Evolutionary conservation across 2,888 invertebrate genomes (phyloP), one percentile per base, ranked within the genome.

Genomic region (Poecilobothrus nobilitatus): DNA sequence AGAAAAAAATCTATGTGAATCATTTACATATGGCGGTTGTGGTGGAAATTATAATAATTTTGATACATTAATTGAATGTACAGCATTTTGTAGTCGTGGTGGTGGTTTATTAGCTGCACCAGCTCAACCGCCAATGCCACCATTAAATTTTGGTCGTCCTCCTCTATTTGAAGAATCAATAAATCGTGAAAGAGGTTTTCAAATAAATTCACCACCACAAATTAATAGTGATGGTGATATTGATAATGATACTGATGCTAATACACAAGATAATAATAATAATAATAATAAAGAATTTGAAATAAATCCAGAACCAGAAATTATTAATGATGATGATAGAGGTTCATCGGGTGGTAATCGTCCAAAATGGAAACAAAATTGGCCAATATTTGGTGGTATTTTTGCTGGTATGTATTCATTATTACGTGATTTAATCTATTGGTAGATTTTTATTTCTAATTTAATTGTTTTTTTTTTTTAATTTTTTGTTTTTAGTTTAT

Each of bases 1-100:
- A 10, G 41, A 18, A 20, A 66, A 3, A n/a, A 61, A 65, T 41
- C 2, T 33, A 41, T 69, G 69, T 61, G 67, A 67, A 61, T 5
- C 12, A 22, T 69, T 69, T 64, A 62, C n/a, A 20, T 69, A 69
- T 61, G 67, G 67, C 34, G 69, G 67, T 15, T 69, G 69, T 37
- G 61, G 34, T 3, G 67, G 69, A 20, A 69, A 69, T 61, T 62
- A 27, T 7, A 69, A 67, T 34, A 66, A 44, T 20, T 67, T 69
- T 27, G 5, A 33, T 20, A 66, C 66, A 20, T 22, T n/a, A 15
- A 65, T 66, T 22, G 66, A 68, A 22, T 68, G 68, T 53, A 12
- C 6, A 6, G 18, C 15, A 53, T 53, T 53, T n/a, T 53, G 53
- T 53, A 41, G 12, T 12, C 12, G 12, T 41, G 41, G 27, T 27